Evolutionary conservation across 2,113 vertebrate species (phyloP), one percentile per base, ranked within the genome.

Genomic region (Proteles cristata): DNA sequence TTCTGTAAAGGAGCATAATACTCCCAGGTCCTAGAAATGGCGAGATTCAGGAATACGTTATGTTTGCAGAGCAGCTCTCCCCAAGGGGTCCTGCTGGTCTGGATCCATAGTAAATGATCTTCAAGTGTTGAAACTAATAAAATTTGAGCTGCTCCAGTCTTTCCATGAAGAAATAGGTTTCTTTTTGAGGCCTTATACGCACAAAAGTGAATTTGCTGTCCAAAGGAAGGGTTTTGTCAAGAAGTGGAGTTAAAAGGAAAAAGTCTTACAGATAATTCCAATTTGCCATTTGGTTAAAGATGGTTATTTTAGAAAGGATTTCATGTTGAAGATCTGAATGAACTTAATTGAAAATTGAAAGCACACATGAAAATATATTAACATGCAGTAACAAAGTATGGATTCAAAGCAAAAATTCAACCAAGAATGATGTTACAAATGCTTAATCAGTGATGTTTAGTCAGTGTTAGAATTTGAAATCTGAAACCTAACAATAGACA

Each of bases 281-380:
- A 2, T 33, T 68, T 79, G 63, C 53, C 63, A 1, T 88, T 68
- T 96, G 35, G 25, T 77, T 77, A 79, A 55, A 55, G 53, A 17
- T 55, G 53, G 25, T 79, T 63, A 71, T 79, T 96, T 83, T 8
- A 26, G 89, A 93, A 90, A 79, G 50, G 45, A 69, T n/a, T 85
- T 61, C 69, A 43, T 58, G n/a, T 53, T 90, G 61, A 82, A 80
- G 71, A 71, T 80, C 50, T 84, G 61, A 79, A 58, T 80, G 63
- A 48, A 79, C 33, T 43, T 71, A 61, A 79, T 23, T 43, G 50
- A 61, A 73, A 87, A 87, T 12, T 93, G 21, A 84, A 89, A 35
- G 33, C 69, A 9, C 53, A 9, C 63, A 58, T 85, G 71, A 79
- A 90, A 69, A 79, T 33, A 45, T 15, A 53, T 79, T 77, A 93